phyloP scores from a whole-genome alignment of 2,797 vertebrate genomes.

The Apodemus agrarius region DNA sequence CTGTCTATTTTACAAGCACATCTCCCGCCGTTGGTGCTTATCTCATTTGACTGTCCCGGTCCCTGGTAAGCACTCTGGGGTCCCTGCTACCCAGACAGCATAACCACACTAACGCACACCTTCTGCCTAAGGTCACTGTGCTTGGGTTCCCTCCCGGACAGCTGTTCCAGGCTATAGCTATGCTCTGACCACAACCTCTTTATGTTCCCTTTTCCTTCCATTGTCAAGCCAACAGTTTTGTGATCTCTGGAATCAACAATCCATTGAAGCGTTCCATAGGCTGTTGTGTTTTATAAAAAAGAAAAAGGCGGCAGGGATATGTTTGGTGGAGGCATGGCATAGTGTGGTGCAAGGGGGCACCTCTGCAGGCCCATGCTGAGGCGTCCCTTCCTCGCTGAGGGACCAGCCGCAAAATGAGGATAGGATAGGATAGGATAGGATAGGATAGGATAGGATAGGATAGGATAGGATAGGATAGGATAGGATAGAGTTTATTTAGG shows the following conservation, averaged over 20 bases:
- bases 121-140: background rate
- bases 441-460: too few relatives aligned
- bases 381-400: too few relatives aligned
- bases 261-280: background rate
- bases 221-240: background rate
- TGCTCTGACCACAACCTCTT: background rate
- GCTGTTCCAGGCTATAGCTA: background rate
- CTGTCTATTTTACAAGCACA: constrained; percentile 26
- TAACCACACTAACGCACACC: background rate
- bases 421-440: too few relatives aligned
- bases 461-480: too few relatives aligned
- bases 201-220: background rate
- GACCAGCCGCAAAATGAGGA: too few relatives aligned
- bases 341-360: too few relatives aligned
- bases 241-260: background rate
- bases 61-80: rapidly evolving
- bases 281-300: too few relatives aligned
- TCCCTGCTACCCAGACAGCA: background rate
- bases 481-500: too few relatives aligned
- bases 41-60: too few relatives aligned
- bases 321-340: too few relatives aligned
- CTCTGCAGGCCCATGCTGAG: too few relatives aligned
- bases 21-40: background rate
- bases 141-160: background rate
- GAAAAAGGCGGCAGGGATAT: too few relatives aligned